These are phyloP conservation scores for Triplophysa tibetana DNA, from an alignment of 2,113 vertebrate genomes.

Conservation along the genomic window DNA sequence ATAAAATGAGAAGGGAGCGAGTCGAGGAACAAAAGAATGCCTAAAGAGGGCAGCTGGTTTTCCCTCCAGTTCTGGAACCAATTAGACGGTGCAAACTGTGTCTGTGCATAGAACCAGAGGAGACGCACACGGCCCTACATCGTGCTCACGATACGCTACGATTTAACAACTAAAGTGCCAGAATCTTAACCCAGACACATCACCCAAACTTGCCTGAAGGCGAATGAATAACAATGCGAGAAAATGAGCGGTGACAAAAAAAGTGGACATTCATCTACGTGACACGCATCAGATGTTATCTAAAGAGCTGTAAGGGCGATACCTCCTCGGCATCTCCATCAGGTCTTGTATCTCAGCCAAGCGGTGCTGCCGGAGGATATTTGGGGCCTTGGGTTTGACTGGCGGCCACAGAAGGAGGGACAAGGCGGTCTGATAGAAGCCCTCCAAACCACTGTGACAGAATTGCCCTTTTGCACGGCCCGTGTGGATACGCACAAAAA, in stretches of 20 bases:
- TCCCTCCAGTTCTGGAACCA: conserved; percentile 41
- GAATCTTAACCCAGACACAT: background rate
- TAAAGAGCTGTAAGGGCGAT: conserved; percentile 10
- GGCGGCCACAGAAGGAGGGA: conserved; percentile 22
- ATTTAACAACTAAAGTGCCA: background rate
- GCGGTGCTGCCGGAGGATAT: conserved; percentile 24
- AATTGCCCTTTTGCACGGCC: conserved; percentile 9
- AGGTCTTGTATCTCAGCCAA: conserved; percentile 17
- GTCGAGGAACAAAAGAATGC: conserved; percentile 31
- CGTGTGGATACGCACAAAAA: conserved; percentile 11
- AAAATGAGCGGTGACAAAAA: conserved; percentile 13
- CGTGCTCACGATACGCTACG: background rate
- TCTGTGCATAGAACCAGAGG: conserved; percentile 5
- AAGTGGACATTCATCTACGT: conserved; percentile 3
- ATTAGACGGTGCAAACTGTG: conserved; percentile 28
- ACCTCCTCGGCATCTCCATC: conserved; percentile 8
- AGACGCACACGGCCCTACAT: conserved; percentile 4
- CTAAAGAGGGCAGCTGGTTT: conserved; percentile 3
- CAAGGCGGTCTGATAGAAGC: conserved; percentile 36
- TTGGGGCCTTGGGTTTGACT: conserved; percentile 17
- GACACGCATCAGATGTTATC: background rate
- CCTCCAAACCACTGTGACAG: conserved; percentile 34
- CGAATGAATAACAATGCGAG: background rate
- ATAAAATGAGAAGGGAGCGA: background rate
- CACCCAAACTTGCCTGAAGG: background rate